Conservation (phyloP, 2,888 invertebrate species). For the Crematogaster levior region DNA sequence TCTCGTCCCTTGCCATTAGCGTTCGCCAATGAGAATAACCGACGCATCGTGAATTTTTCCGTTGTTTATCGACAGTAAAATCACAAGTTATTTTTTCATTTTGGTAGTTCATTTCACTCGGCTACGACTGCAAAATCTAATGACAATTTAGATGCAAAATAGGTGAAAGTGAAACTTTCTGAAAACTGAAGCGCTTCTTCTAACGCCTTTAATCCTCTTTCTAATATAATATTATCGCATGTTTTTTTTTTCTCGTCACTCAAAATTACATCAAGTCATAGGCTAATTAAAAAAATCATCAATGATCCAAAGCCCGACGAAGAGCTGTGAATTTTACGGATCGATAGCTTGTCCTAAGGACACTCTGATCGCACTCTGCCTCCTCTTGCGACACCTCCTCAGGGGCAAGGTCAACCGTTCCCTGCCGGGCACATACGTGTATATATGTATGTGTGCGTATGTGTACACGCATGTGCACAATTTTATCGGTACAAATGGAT, state of each 20-base stretch:
- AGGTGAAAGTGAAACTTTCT: conserved; percentile 13
- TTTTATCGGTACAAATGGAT: conserved; percentile 1
- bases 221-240: background rate
- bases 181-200: conserved; percentile 4
- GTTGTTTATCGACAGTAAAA: background rate
- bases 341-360: conserved; percentile 25
- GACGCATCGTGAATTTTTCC: background rate
- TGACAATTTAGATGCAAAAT: conserved; percentile 24
- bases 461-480: background rate
- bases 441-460: background rate
- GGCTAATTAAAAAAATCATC: background rate
- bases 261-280: background rate
- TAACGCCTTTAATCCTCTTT: background rate
- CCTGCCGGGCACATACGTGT: conserved; percentile 19
- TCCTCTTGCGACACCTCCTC: conserved; percentile 51
- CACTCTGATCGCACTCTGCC: conserved; percentile 10
- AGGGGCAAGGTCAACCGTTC: conserved; percentile 76
- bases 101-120: background rate
- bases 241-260: background rate
- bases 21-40: background rate
- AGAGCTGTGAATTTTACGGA: conserved; percentile 21
- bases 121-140: background rate
- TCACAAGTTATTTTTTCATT: conserved; percentile 1
- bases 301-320: background rate
- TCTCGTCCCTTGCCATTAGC: background rate